Evolutionary conservation across 64 coral and sea anemone genomes (phyloP).

Genomic region (Dendrophyllia cribrosa): DNA sequence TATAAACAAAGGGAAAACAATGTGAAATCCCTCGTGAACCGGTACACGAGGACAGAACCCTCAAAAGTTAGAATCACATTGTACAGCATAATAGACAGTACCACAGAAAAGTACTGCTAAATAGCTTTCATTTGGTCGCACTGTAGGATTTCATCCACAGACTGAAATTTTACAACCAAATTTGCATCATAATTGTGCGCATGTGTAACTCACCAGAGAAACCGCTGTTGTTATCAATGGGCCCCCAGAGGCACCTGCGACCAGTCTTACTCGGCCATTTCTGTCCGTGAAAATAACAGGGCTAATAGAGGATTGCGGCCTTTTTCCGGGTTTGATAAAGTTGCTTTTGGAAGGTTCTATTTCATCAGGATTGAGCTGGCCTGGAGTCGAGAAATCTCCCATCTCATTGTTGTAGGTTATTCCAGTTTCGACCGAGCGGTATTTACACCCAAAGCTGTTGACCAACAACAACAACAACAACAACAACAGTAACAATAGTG

Average conservation of each 20-base stretch:
- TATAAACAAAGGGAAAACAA: no score
- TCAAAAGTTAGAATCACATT: no score
- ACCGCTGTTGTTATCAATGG: slow-evolving; percentile 74
- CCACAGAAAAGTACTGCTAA: no score
- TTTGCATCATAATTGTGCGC: no score
- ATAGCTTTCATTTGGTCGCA: no score
- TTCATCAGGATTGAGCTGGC: slow-evolving; percentile 43
- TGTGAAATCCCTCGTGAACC: no score
- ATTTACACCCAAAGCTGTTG: slow-evolving; percentile 88
- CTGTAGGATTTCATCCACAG: no score
- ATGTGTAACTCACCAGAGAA: slow-evolving; percentile 65
- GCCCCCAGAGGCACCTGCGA: slow-evolving; percentile 83
- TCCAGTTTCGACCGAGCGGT: slow-evolving; percentile 73
- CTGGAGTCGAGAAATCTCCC: slow-evolving; percentile 86
- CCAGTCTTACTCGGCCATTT: slow-evolving; percentile 70
- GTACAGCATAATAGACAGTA: no score
- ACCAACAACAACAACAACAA: neutral
- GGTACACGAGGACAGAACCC: no score
- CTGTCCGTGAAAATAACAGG: slow-evolving; percentile 83
- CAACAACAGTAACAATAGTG: no score
- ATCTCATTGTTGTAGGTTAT: slow-evolving; percentile 94
- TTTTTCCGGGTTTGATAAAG: slow-evolving; percentile 80
- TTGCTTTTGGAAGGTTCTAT: slow-evolving; percentile 76
- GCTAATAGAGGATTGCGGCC: slow-evolving; percentile 83
- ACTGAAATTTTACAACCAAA: no score